Base-by-base conservation (phyloP, 2,888 invertebrate genomes). In the Colletes collaris region DNA sequence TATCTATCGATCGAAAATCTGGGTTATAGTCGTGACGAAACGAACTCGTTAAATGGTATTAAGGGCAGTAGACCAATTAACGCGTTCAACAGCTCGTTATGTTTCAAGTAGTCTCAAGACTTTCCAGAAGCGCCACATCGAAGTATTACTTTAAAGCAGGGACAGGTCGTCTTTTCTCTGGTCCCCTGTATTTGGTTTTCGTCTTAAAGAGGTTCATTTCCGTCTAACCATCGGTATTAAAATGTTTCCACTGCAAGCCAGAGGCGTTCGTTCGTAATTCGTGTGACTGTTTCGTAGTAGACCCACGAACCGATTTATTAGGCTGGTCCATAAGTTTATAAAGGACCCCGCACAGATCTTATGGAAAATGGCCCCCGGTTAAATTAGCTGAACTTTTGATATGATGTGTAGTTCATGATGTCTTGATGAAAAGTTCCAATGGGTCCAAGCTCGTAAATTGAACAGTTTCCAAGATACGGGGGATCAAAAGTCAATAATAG, bases 241-340 rank as follows among this genome's bases (percentile, higher is more conserved):
- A 70, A 70, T 37, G 11, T 69, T 44, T 69, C 16, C 19, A 37
- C n/a, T 16, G 4, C 4, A 2, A 35, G 37, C n/a, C 8, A 19
- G 52, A 16, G 11, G 4, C 3, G 27, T 10, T 10, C 16, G 11
- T 46, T 35, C 44, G 53, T 35, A 19, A 68, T 2, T 10, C 62
- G 0, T 58, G 13, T 3, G 37, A 63, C 27, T 10, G 44, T 27
- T 27, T 27, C 27, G 27, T 27, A 27, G 52, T n/a, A 52, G 11
- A 19, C 16, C 16, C 16, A 16, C 65, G 13, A 19, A 13, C 59
- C 62, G 50, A 64, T 76, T 59, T 68, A 70, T 46, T 64, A 37
- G 10, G 19, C 52, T 27, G 27, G 16, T 13, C 49, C 7, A 13
- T 49, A 46, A 52, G 16, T 16, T 16, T 16, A 16, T 16, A 16